A percentile compares a stretch with the other conserved stretches of the same genome.
These are phyloP conservation scores for Temnothorax nylanderi DNA, from an alignment of 1,140 invertebrate species.

Conservation along the genomic window DNA sequence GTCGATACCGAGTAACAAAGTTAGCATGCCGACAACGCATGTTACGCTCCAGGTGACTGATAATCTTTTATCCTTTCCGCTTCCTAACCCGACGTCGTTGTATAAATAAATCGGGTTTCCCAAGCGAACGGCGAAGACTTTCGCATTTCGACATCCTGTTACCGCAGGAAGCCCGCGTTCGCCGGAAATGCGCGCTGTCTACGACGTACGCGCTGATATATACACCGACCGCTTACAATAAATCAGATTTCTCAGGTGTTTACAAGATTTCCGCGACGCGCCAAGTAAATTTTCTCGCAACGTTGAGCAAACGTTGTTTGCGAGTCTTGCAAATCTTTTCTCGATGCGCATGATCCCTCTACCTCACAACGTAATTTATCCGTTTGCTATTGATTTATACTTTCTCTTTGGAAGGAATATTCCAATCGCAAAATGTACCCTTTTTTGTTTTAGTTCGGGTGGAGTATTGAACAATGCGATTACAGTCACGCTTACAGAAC, in stretches of 20 bases:
- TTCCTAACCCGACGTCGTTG: neutral
- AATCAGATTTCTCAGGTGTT: slow-evolving; percentile 30
- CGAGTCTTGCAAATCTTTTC: neutral
- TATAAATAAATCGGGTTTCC: slow-evolving; percentile 43
- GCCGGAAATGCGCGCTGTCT: slow-evolving; percentile 3
- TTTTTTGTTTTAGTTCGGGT: neutral
- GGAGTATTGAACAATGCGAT: neutral
- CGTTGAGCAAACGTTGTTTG: neutral
- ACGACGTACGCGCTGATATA: neutral
- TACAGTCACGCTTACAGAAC: neutral
- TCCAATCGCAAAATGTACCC: neutral
- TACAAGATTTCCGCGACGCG: slow-evolving; percentile 10
- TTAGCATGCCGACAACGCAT: slow-evolving; percentile 59
- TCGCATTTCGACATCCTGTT: slow-evolving; percentile 8
- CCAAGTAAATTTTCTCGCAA: neutral
- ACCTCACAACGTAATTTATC: neutral
- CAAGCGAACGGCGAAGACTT: neutral
- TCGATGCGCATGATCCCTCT: neutral
- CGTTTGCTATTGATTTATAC: neutral
- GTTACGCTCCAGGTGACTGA: slow-evolving; percentile 59
- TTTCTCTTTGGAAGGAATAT: neutral
- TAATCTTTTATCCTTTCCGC: slow-evolving; percentile 47
- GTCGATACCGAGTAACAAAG: slow-evolving; percentile 47
- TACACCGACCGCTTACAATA: slow-evolving; percentile 1
- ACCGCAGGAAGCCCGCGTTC: neutral